Percentiles rank a stretch among this genome's conserved stretches.
Conservation (phyloP, 2,888 invertebrate genomes). For the Drosophila kambysellisi region DNA sequence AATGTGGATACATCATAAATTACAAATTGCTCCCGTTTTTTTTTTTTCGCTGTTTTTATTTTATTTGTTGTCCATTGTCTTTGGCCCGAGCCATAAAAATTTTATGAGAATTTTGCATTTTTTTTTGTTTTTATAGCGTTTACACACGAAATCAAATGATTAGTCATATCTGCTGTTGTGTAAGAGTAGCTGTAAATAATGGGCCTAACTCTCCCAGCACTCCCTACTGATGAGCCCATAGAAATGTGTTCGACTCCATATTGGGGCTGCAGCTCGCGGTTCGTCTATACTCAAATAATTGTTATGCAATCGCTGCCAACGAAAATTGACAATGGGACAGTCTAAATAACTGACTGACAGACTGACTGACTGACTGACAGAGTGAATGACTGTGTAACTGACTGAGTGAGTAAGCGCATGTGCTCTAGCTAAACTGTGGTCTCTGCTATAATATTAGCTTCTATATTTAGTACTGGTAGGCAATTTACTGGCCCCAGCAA, state of each 20-base stretch:
- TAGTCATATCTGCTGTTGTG: conserved; percentile 53
- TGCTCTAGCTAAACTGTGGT: conserved; percentile 32
- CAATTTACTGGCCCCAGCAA: conserved; percentile 40
- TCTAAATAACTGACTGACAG: conserved; percentile 9
- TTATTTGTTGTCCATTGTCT: conserved; percentile 25
- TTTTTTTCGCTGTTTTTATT: neutral
- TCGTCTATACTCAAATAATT: conserved; percentile 28
- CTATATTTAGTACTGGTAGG: conserved; percentile 47
- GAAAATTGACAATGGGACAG: conserved; percentile 21
- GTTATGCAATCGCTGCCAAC: conserved; percentile 56
- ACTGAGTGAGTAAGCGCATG: conserved; percentile 32
- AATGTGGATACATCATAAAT: conserved; percentile 27
- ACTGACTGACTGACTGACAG: conserved; percentile 7
- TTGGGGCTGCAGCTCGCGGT: neutral
- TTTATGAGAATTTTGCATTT: conserved; percentile 49
- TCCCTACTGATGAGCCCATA: neutral
- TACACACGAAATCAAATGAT: conserved; percentile 62
- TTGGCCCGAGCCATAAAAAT: conserved; percentile 35
- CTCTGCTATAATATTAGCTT: conserved; percentile 35
- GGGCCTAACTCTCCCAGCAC: conserved; percentile 7
- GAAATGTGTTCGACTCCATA: neutral
- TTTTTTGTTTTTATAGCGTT: conserved; percentile 48
- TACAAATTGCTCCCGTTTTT: conserved; percentile 1
- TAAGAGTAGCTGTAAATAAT: neutral
- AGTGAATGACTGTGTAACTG: neutral